Evolutionary conservation across 2,888 invertebrate genomes (phyloP), one percentile per base, ranked within the genome.

Genomic region (Hirtodrosophila duncani): DNA sequence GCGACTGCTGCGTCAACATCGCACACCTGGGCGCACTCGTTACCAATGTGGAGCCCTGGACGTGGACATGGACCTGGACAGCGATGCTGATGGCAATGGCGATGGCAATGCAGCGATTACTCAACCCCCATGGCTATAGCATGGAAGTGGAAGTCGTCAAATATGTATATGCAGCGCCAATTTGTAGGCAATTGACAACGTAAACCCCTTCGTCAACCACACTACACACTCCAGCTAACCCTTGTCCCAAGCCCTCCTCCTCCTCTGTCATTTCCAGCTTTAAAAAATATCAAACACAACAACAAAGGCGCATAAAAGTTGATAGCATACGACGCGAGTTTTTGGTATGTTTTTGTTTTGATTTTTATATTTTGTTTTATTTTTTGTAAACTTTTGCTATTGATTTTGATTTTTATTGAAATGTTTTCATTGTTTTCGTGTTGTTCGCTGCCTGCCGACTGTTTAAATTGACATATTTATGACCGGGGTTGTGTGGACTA

Each of bases 341-440:
- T 63, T 44, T 42, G 26, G 13, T 42, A 34, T 8, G 3, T 11
- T 38, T 45, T 24, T 39, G 4, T 11, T 43, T 38, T 33, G 10
- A 44, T 31, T 26, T 37, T 13, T 27, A 27, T 21, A 17, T 8
- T 7, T 10, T 24, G 11, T n/a, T 6, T 6, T 24, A 13, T 18
- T 39, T 42, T 38, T 49, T 24, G 27, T 34, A 16, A 20, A 26
- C 33, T 53, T 59, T 64, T 57, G 63, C 52, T 74, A 59, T 78
- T 77, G 63, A 62, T 71, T 74, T 77, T 69, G 67, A 61, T 78
- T 78, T 80, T 81, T 81, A 81, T 75, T 78, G 74, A 72, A 75
- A 78, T 74, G 81, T 80, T 81, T 66, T 53, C 51, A 26, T 64
- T 68, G 64, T 51, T 50, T 26, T 39, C 59, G 37, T 51, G 59